Base-by-base conservation (phyloP, 2,888 invertebrate genomes). In the Unio delphinus region DNA sequence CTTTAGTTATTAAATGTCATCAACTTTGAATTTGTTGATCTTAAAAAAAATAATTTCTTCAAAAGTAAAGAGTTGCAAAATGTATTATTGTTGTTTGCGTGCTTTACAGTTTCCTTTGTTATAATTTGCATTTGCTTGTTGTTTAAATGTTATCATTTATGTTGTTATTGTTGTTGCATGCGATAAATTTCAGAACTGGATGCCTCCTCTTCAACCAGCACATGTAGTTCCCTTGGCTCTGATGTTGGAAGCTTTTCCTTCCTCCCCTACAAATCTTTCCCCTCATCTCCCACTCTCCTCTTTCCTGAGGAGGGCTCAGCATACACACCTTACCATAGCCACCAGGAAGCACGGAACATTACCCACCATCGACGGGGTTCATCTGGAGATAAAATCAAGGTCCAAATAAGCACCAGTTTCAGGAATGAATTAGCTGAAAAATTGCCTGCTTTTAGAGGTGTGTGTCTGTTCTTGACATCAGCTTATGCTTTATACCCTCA, bases 331-430 rank as follows among this genome's bases (percentile, higher is more conserved):
- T 54, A 74, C 73, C 66, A 70, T 61, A 61, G 64, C 56, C 57
- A 30, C 55, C 67, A 67, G 55, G 76, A 76, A n/a, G 58, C 65
- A 28, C 58, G 67, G 30, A 63, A 30, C 23, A 65, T 56, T 61
- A 80, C 76, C 62, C 87, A 87, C 65, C 87, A 87, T 72, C 78
- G 88, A n/a, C 72, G 87, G 8, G 84, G 83, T 20, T 87, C 87
- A 18, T 87, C 87, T 0, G 87, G 86, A 30, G 87, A 88, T 80
- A 87, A 86, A 75, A 72, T 82, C 63, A 84, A 85, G 73, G 72
- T 86, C 63, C 83, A 85, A 73, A 79, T 87, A 64, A 87, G 85
- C 70, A 78, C 81, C 15, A 87, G 87, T 55, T 82, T 88, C 73
- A 83, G 81, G 76, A 80, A 78, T 61, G 87, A 87, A 70, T 81